phyloP scores from a whole-genome alignment of 1,140 invertebrate genomes.

The Euglossa dilemma region DNA sequence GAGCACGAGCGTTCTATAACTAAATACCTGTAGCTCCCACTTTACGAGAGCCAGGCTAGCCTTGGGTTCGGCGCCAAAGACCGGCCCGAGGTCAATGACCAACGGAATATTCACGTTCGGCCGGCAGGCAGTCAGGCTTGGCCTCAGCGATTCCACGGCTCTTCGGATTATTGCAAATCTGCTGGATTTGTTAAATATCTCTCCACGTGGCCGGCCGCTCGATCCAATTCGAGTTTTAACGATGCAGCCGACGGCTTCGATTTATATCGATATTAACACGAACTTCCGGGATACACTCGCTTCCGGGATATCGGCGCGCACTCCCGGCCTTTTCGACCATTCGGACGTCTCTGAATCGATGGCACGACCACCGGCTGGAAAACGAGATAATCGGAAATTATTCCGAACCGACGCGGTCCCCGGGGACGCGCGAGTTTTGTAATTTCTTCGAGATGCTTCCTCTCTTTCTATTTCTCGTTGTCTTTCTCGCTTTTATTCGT shows the following conservation, averaged over 20 bases:
- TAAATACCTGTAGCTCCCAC: conserved; percentile 54
- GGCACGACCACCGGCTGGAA: not conserved
- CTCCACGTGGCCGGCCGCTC: not conserved
- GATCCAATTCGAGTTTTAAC: not conserved
- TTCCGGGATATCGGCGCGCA: conserved; percentile 29
- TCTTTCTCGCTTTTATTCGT: too few species aligned
- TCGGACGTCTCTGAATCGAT: not conserved
- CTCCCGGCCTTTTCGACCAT: not conserved
- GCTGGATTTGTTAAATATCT: conserved; percentile 50
- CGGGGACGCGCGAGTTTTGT: too few species aligned
- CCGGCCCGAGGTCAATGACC: conserved; percentile 77
- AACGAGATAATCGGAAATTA: not conserved
- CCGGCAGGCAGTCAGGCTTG: conserved; percentile 64
- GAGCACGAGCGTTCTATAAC: conserved; percentile 53
- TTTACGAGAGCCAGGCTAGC: conserved; percentile 62
- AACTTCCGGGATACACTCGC: conserved; percentile 27
- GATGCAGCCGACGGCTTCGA: not conserved
- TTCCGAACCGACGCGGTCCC: too few species aligned
- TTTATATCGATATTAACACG: not conserved
- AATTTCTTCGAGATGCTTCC: too few species aligned
- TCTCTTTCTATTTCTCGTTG: too few species aligned
- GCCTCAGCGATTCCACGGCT: conserved; percentile 64
- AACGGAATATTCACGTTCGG: conserved; percentile 79
- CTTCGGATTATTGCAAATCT: conserved; percentile 62
- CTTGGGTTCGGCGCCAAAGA: conserved; percentile 78